phyloP scores from a whole-genome alignment of 1,140 invertebrate species.

The Drosophila parabipectinata region DNA sequence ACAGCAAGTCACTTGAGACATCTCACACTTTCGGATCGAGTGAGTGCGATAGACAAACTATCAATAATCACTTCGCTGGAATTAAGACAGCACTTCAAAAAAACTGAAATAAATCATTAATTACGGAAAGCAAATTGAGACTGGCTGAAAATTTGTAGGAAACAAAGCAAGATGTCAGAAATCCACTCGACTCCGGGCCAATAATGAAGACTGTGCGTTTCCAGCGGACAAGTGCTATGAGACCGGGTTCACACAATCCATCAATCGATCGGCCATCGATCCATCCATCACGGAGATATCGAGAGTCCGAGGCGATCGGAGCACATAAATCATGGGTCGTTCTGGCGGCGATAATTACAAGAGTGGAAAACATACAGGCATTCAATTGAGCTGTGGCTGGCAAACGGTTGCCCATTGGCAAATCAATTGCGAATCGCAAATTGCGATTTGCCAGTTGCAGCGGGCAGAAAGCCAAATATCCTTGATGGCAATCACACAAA shows the following conservation, averaged over 20 bases:
- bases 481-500: constrained; percentile 82
- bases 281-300: constrained; percentile 74
- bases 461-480: constrained; percentile 47
- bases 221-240: constrained; percentile 68
- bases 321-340: constrained; percentile 67
- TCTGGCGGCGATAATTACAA: constrained; percentile 57
- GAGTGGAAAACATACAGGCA: constrained; percentile 43
- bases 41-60: constrained; percentile 48
- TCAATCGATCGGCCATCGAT: constrained; percentile 65
- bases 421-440: constrained; percentile 21
- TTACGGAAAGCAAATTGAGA: constrained; percentile 65
- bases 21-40: constrained; percentile 37
- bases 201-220: constrained; percentile 47
- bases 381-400: constrained; percentile 42
- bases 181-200: constrained; percentile 58
- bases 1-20: constrained; percentile 39
- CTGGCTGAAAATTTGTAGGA: constrained; percentile 48
- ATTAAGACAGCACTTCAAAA: constrained; percentile 73
- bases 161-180: constrained; percentile 79
- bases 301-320: constrained; percentile 31
- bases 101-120: constrained; percentile 76
- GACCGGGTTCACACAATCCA: constrained; percentile 73
- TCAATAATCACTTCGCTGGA: constrained; percentile 72
- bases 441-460: not conserved
- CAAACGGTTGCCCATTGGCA: constrained; percentile 27